Percentiles rank a stretch among this genome's conserved stretches.
phyloP scores from a whole-genome alignment of 2,888 invertebrate genomes.

The Drosophila pegasa region DNA sequence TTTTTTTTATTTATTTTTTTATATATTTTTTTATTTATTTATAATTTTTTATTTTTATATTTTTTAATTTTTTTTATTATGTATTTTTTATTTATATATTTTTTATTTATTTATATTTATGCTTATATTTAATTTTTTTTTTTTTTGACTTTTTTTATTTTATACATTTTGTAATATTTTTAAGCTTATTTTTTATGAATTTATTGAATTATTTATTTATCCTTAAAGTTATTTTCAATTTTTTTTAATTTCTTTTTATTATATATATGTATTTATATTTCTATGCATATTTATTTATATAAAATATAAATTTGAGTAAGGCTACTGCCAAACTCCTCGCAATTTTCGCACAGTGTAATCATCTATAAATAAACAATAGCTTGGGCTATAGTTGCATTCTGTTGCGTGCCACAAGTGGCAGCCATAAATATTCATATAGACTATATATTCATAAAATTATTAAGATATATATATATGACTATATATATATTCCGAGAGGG shows the following conservation, averaged over 20 bases:
- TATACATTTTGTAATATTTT: background rate
- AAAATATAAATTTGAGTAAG: background rate
- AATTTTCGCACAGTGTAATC: slow-evolving; percentile 13
- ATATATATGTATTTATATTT: too few relatives aligned
- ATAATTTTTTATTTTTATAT: too few relatives aligned
- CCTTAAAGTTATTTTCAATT: too few relatives aligned
- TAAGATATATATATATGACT: background rate
- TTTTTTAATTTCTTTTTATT: too few relatives aligned
- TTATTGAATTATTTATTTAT: too few relatives aligned
- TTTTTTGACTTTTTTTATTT: background rate
- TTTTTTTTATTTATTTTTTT: too few relatives aligned
- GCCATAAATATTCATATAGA: slow-evolving; percentile 54
- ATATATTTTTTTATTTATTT: too few relatives aligned
- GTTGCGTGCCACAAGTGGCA: slow-evolving; percentile 47
- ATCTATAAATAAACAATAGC: slow-evolving; percentile 14
- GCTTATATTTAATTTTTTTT: too few relatives aligned
- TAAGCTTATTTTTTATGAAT: too few relatives aligned
- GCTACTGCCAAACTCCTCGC: background rate
- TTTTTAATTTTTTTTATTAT: too few relatives aligned
- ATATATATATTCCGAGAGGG: slow-evolving; percentile 2
- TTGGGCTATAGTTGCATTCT: background rate
- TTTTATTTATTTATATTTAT: background rate
- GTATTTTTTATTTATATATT: background rate
- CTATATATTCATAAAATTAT: slow-evolving; percentile 41
- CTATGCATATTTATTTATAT: background rate